Conservation (phyloP, 2,797 vertebrate species). For the Holocentrus rufus region DNA sequence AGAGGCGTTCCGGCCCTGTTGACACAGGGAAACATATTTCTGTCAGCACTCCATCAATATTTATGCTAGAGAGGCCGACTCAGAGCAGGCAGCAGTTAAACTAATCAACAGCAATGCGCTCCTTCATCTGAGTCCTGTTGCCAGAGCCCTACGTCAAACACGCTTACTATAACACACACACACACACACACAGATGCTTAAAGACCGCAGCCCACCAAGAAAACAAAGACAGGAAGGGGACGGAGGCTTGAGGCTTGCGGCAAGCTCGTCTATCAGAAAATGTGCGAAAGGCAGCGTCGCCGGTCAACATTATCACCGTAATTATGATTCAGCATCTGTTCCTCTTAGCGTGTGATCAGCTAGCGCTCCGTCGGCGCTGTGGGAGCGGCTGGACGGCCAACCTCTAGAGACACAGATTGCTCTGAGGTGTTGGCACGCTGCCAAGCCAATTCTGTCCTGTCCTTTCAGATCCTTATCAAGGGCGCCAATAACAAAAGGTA, state of each 20-base stretch:
- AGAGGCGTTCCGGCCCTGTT: conserved; percentile 65
- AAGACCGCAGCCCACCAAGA: not conserved
- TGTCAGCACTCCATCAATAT: conserved; percentile 80
- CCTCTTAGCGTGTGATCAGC: conserved; percentile 63
- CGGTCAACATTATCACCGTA: conserved; percentile 63
- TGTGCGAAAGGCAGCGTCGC: conserved; percentile 38
- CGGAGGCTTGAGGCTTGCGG: conserved; percentile 36
- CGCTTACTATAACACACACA: conserved; percentile 36
- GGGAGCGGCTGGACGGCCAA: conserved; percentile 50
- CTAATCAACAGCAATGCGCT: conserved; percentile 70
- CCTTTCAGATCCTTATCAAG: conserved; percentile 79
- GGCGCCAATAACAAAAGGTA: conserved; percentile 71
- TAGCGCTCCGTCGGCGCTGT: conserved; percentile 16
- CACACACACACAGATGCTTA: conserved; percentile 17
- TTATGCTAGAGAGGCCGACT: conserved; percentile 68
- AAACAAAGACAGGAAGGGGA: conserved; percentile 53
- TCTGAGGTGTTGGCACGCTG: conserved; percentile 65
- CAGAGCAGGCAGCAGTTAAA: conserved; percentile 73
- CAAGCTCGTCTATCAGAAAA: conserved; percentile 15
- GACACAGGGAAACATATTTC: conserved; percentile 76
- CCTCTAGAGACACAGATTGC: conserved; percentile 69
- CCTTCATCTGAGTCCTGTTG: conserved; percentile 51
- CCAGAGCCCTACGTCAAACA: conserved; percentile 44
- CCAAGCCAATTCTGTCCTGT: conserved; percentile 76
- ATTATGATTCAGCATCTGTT: conserved; percentile 79